phyloP scores from a whole-genome alignment of 1,140 invertebrate species.

The Drosophila arizonae region DNA sequence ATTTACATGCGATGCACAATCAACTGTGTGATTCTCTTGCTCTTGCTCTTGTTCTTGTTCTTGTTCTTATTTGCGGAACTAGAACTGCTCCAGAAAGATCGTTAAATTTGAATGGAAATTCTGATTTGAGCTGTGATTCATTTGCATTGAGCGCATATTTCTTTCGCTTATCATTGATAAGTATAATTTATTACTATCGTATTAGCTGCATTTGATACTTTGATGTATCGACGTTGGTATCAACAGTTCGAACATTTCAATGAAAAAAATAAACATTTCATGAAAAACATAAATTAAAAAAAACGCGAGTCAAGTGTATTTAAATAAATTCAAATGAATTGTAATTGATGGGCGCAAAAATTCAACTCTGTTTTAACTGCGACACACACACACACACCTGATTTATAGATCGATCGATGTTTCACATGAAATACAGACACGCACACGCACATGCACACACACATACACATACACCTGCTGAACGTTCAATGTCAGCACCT shows the following conservation, averaged over 20 bases:
- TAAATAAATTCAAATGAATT: slow-evolving; percentile 79
- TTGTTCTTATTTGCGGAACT: not conserved
- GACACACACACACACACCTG: slow-evolving; percentile 12
- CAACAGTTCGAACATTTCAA: slow-evolving; percentile 17
- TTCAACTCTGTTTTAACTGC: slow-evolving; percentile 19
- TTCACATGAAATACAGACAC: not conserved
- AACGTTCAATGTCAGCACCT: not conserved
- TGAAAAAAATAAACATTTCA: slow-evolving; percentile 1
- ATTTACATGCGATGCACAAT: slow-evolving; percentile 12
- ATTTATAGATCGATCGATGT: slow-evolving; percentile 44
- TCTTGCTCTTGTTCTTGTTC: not conserved
- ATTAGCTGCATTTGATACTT: slow-evolving; percentile 58
- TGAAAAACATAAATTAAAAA: slow-evolving; percentile 18
- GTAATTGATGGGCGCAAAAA: slow-evolving; percentile 61
- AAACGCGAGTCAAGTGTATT: slow-evolving; percentile 69
- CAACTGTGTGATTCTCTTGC: not conserved
- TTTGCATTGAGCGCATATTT: slow-evolving; percentile 53
- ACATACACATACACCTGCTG: not conserved
- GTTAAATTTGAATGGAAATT: slow-evolving; percentile 19
- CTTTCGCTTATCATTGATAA: slow-evolving; percentile 57
- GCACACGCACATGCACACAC: not conserved
- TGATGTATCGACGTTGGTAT: slow-evolving; percentile 66
- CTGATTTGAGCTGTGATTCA: slow-evolving; percentile 70
- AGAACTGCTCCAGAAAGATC: not conserved
- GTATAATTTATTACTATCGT: slow-evolving; percentile 70